Evolutionary conservation across 2,797 vertebrate species (phyloP), one percentile per base, ranked within the genome.

Genomic region (Periophthalmus magnuspinnatus): DNA sequence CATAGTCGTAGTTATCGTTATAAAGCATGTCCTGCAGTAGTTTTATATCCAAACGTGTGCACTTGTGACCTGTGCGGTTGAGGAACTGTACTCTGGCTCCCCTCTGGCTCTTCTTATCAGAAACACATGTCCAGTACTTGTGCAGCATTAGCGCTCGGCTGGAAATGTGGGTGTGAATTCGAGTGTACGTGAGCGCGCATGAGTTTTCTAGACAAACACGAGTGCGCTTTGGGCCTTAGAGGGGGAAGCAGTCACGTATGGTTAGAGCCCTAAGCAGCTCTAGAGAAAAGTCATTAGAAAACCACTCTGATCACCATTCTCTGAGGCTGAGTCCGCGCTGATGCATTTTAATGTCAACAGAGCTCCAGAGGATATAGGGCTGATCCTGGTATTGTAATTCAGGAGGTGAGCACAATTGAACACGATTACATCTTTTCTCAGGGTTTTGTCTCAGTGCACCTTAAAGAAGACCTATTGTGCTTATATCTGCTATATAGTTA

Each of bases 261-360:
- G 28, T 52, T 21, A 34, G 45, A n/a, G 28, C 52, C 45, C 45
- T 19, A n/a, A 52, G 47, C 63, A 52, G 63, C 63, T 52, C 63
- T 10, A 50, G 45, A 65, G 63, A 65, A 48, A 48, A 65, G 24
- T 50, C 45, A 65, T 65, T 65, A 50, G 47, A 63, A 33, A 50
- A 17, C 45, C 8, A 47, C 22, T 65, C 63, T 50, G 14, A 48
- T 45, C 62, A 64, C 9, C 22, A 22, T 48, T 64, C 38, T 47
- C 38, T 41, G 59, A 62, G 13, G 61, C 38, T 1, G 6, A 22
- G 38, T 14, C 61, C 22, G 8, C 38, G 24, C 36, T 63, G 22
- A 17, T 63, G 61, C 61, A 63, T 63, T 45, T 45, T 63, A 63
- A 63, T 63, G 61, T 47, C 41, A 63, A 47, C 34, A 22, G 34